phyloP scores from a whole-genome alignment of 2,113 vertebrate species.

The Tylochromis polylepis region DNA sequence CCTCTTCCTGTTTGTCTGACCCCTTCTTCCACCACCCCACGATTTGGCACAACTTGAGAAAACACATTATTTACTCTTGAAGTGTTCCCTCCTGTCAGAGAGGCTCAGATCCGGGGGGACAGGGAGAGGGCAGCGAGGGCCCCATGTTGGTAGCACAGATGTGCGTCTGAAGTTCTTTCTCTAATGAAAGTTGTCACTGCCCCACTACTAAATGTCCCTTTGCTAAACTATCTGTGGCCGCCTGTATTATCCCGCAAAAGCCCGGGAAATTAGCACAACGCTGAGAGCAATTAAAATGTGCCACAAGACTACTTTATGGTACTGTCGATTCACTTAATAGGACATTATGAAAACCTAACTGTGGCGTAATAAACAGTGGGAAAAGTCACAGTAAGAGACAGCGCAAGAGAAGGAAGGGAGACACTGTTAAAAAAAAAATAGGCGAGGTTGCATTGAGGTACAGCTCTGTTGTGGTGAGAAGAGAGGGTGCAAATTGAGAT shows the following conservation, averaged over 20 bases:
- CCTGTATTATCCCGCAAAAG: neutral
- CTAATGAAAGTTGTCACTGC: conserved; percentile 8
- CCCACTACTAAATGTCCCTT: neutral
- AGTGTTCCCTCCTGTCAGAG: conserved; percentile 49
- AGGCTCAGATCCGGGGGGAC: conserved; percentile 9
- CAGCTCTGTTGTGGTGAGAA: neutral
- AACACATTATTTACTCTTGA: conserved; percentile 65
- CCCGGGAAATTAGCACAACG: neutral
- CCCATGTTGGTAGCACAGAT: conserved; percentile 28
- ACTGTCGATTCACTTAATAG: conserved; percentile 23
- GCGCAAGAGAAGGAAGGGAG: neutral
- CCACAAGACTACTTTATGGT: neutral
- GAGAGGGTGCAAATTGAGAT: conserved; percentile 27
- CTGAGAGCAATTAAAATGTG: conserved; percentile 26
- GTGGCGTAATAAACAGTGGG: conserved; percentile 12
- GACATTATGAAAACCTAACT: conserved; percentile 23
- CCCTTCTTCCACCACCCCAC: conserved; percentile 15
- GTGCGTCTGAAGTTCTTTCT: neutral
- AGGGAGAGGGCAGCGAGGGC: neutral
- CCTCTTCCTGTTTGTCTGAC: conserved; percentile 31
- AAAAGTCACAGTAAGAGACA: neutral
- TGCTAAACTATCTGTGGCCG: neutral
- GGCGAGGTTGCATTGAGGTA: neutral
- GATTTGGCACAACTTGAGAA: conserved; percentile 61
- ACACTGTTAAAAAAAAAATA: neutral